Evolutionary conservation across 1,140 invertebrate genomes (phyloP).

Genomic region (Diorhabda sublineata): DNA sequence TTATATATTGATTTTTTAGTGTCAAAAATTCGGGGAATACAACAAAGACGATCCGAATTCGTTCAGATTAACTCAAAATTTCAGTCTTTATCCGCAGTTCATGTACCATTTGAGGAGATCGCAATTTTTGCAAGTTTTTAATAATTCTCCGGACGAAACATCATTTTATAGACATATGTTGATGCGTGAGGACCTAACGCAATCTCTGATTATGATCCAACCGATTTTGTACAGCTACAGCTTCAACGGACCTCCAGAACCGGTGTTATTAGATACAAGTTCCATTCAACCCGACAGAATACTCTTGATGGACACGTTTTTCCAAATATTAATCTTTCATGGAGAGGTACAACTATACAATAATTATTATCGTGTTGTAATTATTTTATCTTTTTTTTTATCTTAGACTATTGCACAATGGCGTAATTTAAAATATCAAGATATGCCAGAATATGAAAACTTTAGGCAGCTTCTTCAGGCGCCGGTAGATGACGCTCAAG

Average conservation of each 20-base stretch:
- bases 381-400: slow-evolving; percentile 24
- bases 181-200: slow-evolving; percentile 94
- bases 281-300: slow-evolving; percentile 97
- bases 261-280: slow-evolving; percentile 93
- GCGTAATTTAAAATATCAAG: slow-evolving; percentile 91
- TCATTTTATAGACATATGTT: slow-evolving; percentile 98
- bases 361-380: not conserved
- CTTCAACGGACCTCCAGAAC: slow-evolving; percentile 96
- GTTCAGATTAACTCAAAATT: slow-evolving; percentile 93
- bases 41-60: slow-evolving; percentile 95
- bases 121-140: slow-evolving; percentile 99
- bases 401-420: slow-evolving; percentile 92
- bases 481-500: slow-evolving; percentile 95
- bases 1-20: slow-evolving; percentile 58
- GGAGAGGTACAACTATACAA: slow-evolving; percentile 71
- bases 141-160: slow-evolving; percentile 99
- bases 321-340: slow-evolving; percentile 99
- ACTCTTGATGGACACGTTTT: slow-evolving; percentile 99
- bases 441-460: slow-evolving; percentile 95
- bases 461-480: slow-evolving; percentile 95
- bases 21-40: slow-evolving; percentile 99
- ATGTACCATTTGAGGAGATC: slow-evolving; percentile 99
- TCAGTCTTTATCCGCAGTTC: slow-evolving; percentile 97
- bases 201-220: slow-evolving; percentile 99
- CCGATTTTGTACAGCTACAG: slow-evolving; percentile 98